phyloP scores from a whole-genome alignment of 2,888 invertebrate genomes.

The Arctia plantaginis region DNA sequence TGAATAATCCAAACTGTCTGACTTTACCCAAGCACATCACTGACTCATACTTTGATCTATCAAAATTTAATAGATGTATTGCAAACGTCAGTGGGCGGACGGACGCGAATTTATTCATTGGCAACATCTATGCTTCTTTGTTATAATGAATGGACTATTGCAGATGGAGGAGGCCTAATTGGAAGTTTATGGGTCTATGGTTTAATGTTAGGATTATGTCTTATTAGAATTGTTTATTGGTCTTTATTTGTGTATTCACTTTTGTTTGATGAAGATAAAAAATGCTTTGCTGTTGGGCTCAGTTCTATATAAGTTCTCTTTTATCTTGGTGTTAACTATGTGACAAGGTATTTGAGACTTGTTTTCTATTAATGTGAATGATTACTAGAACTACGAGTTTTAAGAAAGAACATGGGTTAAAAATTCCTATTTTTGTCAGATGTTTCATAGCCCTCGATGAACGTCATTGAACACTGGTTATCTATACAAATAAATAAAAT shows the following conservation, averaged over 20 bases:
- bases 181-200: conserved; percentile 39
- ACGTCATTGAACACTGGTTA: too few relatives aligned
- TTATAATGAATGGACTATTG: conserved; percentile 59
- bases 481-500: too few relatives aligned
- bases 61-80: conserved; percentile 77
- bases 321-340: background rate
- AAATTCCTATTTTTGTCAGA: too few relatives aligned
- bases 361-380: too few relatives aligned
- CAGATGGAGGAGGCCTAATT: conserved; percentile 46
- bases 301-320: background rate
- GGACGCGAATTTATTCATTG: conserved; percentile 65
- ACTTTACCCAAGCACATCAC: conserved; percentile 52
- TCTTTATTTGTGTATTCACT: background rate
- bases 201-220: conserved; percentile 33
- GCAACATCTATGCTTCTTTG: conserved; percentile 59
- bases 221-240: conserved; percentile 27
- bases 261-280: background rate
- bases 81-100: conserved; percentile 69
- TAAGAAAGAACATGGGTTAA: too few relatives aligned
- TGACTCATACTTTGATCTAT: conserved; percentile 66
- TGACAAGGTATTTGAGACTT: too few relatives aligned
- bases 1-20: conserved; percentile 48
- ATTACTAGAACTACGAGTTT: too few relatives aligned
- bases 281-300: background rate
- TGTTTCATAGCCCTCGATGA: too few relatives aligned